Percentiles rank a stretch among this genome's conserved stretches.
Conservation (phyloP, 2,797 vertebrate genomes). For the Myotis findleyi region DNA sequence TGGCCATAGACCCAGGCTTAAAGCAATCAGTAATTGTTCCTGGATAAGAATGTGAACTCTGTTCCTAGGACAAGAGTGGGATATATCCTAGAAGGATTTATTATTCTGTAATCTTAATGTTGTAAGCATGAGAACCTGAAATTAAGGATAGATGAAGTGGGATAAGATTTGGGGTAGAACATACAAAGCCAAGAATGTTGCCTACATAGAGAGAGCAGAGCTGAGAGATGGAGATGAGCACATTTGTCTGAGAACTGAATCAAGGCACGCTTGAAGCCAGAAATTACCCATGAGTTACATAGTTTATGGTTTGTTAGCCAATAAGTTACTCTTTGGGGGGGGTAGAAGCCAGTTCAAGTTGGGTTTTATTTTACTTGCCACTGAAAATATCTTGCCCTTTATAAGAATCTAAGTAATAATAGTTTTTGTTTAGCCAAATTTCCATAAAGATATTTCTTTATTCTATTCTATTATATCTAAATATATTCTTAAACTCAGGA, state of each 20-base stretch:
- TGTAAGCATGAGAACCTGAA: background rate
- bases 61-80: background rate
- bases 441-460: background rate
- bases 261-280: background rate
- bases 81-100: background rate
- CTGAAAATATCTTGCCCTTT: background rate
- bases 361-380: slow-evolving; percentile 7
- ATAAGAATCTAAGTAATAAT: background rate
- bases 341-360: background rate
- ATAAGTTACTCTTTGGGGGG: background rate
- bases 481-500: background rate
- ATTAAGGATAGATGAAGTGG: background rate
- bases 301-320: background rate
- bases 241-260: background rate
- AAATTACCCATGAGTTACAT: background rate
- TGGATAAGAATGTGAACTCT: background rate
- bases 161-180: background rate
- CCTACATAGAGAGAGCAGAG: background rate
- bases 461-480: background rate
- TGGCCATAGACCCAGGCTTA: background rate
- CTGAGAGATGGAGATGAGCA: background rate
- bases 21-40: background rate
- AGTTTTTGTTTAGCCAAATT: background rate
- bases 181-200: background rate
- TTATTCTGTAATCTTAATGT: background rate